Percentiles rank a stretch among this genome's conserved stretches.
These are phyloP conservation scores for Catocala sponsa DNA, from an alignment of 2,888 invertebrate genomes.

Conservation along the genomic window DNA sequence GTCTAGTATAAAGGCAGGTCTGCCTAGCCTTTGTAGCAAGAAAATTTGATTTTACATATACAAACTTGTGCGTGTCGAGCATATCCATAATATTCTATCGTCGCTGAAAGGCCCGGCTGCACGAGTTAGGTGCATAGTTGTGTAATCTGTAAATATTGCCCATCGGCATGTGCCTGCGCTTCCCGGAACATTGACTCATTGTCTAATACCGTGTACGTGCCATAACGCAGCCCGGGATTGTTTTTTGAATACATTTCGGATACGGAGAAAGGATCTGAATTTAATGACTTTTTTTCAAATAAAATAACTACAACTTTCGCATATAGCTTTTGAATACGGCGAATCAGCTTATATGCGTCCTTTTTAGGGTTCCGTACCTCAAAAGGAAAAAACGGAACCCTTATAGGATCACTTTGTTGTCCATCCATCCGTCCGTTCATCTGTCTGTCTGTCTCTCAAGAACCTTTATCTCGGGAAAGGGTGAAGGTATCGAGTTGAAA, in stretches of 20 bases:
- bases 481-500: no score
- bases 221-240: slow-evolving; percentile 5
- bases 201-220: slow-evolving; percentile 24
- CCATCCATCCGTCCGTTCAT: no score
- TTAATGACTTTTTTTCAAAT: slow-evolving; percentile 33
- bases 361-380: no score
- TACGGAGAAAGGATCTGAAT: slow-evolving; percentile 42
- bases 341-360: not conserved
- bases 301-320: slow-evolving; percentile 6
- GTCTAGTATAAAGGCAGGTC: no score
- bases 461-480: no score
- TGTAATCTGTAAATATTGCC: not conserved
- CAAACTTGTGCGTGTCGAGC: no score
- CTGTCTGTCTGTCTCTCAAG: no score
- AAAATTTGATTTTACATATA: no score
- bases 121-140: not conserved
- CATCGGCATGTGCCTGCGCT: slow-evolving; percentile 11
- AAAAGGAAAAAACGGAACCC: no score
- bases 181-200: slow-evolving; percentile 38
- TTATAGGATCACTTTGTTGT: no score
- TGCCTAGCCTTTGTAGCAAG: no score
- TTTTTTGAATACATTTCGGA: slow-evolving; percentile 26
- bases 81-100: slow-evolving; percentile 3
- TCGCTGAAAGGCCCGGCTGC: slow-evolving; percentile 5
- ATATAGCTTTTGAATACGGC: not conserved